These are phyloP conservation scores for Cettia cetti DNA, from an alignment of 2,113 vertebrate genomes.

Conservation along the genomic window DNA sequence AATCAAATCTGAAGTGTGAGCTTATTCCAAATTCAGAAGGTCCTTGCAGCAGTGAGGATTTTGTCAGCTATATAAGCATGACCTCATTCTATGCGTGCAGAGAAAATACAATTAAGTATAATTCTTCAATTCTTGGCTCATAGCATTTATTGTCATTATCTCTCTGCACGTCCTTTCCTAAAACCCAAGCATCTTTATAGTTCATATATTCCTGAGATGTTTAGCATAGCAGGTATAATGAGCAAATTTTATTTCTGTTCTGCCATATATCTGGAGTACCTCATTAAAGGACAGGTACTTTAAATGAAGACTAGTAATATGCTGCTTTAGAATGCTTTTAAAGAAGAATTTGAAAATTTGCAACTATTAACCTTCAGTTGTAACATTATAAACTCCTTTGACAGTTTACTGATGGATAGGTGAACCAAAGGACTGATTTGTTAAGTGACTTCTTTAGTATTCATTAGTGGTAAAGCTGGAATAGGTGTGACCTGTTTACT, in stretches of 20 bases:
- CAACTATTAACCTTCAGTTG: background rate
- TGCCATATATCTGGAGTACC: background rate
- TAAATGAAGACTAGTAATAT: background rate
- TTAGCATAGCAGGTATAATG: background rate
- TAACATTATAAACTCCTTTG: background rate
- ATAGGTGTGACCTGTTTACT: background rate
- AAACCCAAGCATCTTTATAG: background rate
- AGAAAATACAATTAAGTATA: background rate
- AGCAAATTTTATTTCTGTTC: background rate
- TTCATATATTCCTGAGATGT: background rate
- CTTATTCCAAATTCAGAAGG: background rate
- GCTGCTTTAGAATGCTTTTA: background rate
- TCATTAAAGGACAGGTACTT: background rate
- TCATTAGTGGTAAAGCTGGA: background rate
- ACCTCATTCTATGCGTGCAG: background rate
- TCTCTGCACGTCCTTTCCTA: background rate
- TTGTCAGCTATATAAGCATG: background rate
- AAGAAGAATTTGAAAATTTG: background rate
- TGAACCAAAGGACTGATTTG: background rate
- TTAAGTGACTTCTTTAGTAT: background rate
- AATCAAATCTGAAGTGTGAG: conserved; percentile 7
- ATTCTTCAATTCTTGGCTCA: background rate
- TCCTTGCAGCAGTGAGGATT: background rate
- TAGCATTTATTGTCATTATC: background rate
- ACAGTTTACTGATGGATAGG: background rate